A percentile compares a stretch with the other conserved stretches of the same genome.
These are phyloP conservation scores for Anguilla japonica DNA, from an alignment of 2,113 vertebrate genomes.

Conservation along the genomic window DNA sequence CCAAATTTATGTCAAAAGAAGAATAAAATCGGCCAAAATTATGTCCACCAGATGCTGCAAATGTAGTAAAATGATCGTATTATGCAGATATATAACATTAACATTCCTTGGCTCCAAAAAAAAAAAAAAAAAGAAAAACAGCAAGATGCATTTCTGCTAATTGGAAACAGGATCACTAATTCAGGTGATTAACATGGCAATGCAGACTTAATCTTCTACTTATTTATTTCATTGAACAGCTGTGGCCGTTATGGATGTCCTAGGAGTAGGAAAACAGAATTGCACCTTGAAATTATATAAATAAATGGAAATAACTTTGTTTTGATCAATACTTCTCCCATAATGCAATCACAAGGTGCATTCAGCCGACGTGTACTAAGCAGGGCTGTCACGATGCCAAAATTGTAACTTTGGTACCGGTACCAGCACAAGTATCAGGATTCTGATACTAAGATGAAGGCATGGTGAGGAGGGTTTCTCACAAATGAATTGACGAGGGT, in stretches of 20 bases:
- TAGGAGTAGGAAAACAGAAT: background rate
- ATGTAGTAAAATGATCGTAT: background rate
- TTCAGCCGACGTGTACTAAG: background rate
- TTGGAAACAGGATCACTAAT: background rate
- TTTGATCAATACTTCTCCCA: background rate
- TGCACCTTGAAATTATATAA: background rate
- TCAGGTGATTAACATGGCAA: constrained; percentile 30
- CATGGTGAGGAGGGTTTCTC: no score
- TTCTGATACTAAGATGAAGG: no score
- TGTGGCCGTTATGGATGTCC: background rate
- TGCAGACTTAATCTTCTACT: constrained; percentile 32
- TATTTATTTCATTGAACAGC: constrained; percentile 13
- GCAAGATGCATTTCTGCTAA: background rate
- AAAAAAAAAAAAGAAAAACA: background rate
- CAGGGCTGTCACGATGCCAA: background rate
- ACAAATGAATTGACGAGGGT: no score
- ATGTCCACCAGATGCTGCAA: background rate
- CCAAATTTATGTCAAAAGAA: background rate
- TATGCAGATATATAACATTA: background rate
- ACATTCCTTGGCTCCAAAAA: background rate
- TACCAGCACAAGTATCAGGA: no score
- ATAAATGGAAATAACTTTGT: background rate
- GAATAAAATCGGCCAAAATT: background rate
- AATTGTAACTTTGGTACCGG: no score
- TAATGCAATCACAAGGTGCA: background rate